Percentiles rank a stretch among this genome's conserved stretches.
Conservation (phyloP, 35 echinoderm and acorn worm genomes). For the Lytechinus variegatus region DNA sequence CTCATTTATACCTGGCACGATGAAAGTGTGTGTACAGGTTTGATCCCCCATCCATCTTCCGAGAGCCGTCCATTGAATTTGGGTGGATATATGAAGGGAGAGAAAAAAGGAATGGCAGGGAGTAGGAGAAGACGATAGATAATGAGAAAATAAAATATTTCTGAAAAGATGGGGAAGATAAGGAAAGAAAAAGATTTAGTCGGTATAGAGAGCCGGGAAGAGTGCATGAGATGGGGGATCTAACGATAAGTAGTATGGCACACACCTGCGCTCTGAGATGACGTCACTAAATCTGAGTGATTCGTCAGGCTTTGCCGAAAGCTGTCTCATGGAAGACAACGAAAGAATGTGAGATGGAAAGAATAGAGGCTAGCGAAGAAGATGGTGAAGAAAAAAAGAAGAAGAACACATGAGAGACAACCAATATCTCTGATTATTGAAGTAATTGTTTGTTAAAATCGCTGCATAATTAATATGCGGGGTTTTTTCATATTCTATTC, state of each 20-base stretch:
- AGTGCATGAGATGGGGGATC: not conserved
- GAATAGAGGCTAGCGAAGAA: not conserved
- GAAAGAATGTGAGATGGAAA: not conserved
- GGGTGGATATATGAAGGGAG: not conserved
- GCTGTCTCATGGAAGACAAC: not conserved
- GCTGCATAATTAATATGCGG: no score
- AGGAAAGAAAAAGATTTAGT: no score
- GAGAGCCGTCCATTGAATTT: not conserved
- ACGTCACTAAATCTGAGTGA: constrained; percentile 22
- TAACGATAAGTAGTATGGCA: constrained; percentile 13
- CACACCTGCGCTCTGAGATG: constrained; percentile 17
- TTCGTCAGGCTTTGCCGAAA: constrained; percentile 32
- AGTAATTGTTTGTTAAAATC: no score
- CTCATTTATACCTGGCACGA: not conserved
- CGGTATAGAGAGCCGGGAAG: not conserved
- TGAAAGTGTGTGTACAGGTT: not conserved
- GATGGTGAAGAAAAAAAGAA: not conserved
- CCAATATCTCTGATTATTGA: no score
- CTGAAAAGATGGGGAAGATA: no score
- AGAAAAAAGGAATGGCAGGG: not conserved
- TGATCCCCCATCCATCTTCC: not conserved
- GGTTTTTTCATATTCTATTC: no score
- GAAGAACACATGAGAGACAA: not conserved
- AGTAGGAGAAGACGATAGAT: not conserved
- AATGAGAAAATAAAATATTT: no score